Evolutionary conservation across 2,888 invertebrate species (phyloP), one percentile per base, ranked within the genome.

Genomic region (Brachyopa scutellaris): DNA sequence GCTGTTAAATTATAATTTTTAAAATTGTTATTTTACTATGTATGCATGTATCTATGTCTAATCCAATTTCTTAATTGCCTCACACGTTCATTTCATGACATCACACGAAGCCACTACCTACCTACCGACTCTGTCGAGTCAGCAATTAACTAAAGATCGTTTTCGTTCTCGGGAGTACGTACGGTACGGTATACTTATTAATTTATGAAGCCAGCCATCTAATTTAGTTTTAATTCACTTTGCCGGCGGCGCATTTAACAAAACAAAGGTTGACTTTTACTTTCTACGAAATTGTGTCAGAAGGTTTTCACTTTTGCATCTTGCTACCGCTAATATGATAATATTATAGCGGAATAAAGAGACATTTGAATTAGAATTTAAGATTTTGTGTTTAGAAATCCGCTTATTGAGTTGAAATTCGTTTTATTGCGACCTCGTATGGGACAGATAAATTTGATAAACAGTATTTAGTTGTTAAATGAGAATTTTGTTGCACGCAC

Each of bases 271-370:
- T 33, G 8, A 5, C 45, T 70, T 77, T 70, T 70, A 77, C 70
- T 77, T 77, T 77, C 70, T 62, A 42, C 29, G 1, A 47, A 70
- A 55, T 47, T 21, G 62, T 55, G 77, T 23, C 26, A 38, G 45
- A 67, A 61, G 36, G 2, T 69, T 76, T 76, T 76, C 77, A 77
- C 77, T 77, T 70, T 69, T 53, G 15, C 21, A 38, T 42, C 38
- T 26, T 31, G 26, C 26, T 29, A 8, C 53, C 36, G 62, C 21
- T 61, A 45, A 45, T 40, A 69, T 26, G 59, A 61, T 38, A 62
- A 36, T 53, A n/a, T 11, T 15, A 4, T 59, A 45, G 21, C 69
- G 59, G 51, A 42, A 66, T 38, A 23, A 15, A 29, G 15, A 36
- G 36, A 47, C 29, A 42, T 26, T 64, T 62, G n/a, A 70, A 70